A percentile compares a stretch with the other conserved stretches of the same genome.
These are phyloP conservation scores for Malachius bipustulatus DNA, from an alignment of 2,888 invertebrate species.

Conservation along the genomic window DNA sequence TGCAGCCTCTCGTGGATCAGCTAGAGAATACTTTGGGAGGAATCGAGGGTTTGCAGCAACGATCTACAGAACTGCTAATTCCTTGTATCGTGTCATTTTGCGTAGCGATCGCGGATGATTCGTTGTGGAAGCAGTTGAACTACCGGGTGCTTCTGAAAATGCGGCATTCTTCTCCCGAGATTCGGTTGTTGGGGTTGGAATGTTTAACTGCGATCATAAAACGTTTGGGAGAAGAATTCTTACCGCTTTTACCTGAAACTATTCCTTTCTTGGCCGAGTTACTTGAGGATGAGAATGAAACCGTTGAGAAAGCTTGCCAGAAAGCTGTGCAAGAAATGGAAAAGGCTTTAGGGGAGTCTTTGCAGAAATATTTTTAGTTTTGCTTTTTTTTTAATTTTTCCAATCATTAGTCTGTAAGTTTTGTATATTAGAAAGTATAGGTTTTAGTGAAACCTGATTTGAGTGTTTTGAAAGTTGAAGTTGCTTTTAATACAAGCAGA, in stretches of 20 bases:
- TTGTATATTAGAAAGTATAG: no score
- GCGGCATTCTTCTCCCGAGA: constrained; percentile 59
- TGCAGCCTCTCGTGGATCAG: constrained; percentile 84
- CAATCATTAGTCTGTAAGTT: no score
- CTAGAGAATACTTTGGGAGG: constrained; percentile 64
- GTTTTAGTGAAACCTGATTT: no score
- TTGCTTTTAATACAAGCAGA: no score
- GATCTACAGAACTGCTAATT: constrained; percentile 51
- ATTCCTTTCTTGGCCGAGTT: constrained; percentile 90
- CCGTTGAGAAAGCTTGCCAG: constrained; percentile 69
- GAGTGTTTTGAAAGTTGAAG: no score
- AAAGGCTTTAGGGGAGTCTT: constrained; percentile 74
- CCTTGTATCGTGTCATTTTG: constrained; percentile 75
- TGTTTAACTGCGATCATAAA: constrained; percentile 67
- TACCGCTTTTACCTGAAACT: constrained; percentile 81
- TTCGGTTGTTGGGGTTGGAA: constrained; percentile 59
- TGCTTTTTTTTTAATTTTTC: no score
- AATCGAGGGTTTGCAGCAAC: constrained; percentile 44
- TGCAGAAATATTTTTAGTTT: constrained; percentile 72
- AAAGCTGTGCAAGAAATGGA: constrained; percentile 75
- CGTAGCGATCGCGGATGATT: constrained; percentile 71
- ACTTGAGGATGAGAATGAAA: constrained; percentile 77
- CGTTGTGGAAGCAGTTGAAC: constrained; percentile 80
- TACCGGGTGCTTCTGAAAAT: constrained; percentile 85
- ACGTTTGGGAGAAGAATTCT: constrained; percentile 79